A percentile compares a stretch with the other conserved stretches of the same genome.
These are phyloP conservation scores for Drosophila equinoxialis DNA, from an alignment of 1,140 invertebrate genomes.

Conservation along the genomic window DNA sequence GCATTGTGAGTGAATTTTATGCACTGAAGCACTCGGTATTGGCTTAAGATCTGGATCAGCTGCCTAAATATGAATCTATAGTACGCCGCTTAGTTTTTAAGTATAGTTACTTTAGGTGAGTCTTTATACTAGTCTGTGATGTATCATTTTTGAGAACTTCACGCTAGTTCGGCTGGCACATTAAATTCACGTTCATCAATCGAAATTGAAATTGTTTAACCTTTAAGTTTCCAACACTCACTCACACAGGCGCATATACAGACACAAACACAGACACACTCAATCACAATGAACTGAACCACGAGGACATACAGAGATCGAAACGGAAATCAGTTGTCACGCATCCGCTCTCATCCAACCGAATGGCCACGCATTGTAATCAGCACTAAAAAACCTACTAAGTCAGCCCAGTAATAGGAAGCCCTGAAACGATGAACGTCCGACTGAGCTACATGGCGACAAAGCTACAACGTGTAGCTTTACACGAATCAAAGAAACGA, in stretches of 20 bases:
- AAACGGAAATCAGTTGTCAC: neutral
- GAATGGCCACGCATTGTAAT: conserved; percentile 78
- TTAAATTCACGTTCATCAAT: neutral
- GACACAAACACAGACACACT: conserved; percentile 14
- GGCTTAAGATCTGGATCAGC: neutral
- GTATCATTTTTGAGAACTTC: neutral
- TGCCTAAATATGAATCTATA: neutral
- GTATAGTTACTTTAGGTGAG: neutral
- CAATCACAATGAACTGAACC: neutral
- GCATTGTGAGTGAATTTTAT: conserved; percentile 62
- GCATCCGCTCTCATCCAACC: conserved; percentile 65
- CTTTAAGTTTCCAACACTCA: conserved; percentile 11
- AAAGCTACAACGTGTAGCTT: conserved; percentile 44
- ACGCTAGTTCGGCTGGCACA: neutral
- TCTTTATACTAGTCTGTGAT: neutral
- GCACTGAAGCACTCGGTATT: neutral
- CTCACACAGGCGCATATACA: conserved; percentile 5
- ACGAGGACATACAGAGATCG: neutral
- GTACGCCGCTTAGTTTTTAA: too few species aligned
- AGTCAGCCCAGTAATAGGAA: conserved; percentile 64
- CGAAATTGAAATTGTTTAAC: neutral
- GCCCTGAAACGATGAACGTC: conserved; percentile 27
- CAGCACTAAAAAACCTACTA: conserved; percentile 71
- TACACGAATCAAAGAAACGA: conserved; percentile 28
- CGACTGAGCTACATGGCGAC: conserved; percentile 26